Evolutionary conservation across 1,140 invertebrate genomes (phyloP), one percentile per base, ranked within the genome.

Genomic region (Zaprionus vittiger): DNA sequence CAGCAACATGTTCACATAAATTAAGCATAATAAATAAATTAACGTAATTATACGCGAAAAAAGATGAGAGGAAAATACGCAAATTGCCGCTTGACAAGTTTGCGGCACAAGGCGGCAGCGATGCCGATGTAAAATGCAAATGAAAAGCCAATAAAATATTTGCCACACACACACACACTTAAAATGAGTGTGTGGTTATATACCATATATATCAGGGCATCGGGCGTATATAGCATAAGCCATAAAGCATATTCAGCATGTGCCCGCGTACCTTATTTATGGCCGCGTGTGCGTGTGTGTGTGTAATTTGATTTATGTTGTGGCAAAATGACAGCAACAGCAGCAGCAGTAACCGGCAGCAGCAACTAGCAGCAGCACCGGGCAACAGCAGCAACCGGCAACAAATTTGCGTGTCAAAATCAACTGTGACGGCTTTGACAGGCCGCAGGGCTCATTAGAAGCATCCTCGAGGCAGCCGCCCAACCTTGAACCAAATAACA

Each of bases 381-480:
- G 62, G 28, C 38, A 62, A 9, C 31, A 55, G 56, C 24, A 47
- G 17, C 47, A 55, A n/a, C 15, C 41, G n/a, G 56, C 15, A 44
- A 71, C 63, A 72, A 80, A 87, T 87, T 87, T 87, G 80, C 77
- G 82, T 87, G 74, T 87, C 83, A 77, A 79, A 87, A 83, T 87
- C 83, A 87, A 87, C 75, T 83, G 84, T 77, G 84, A 89, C 83
- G 81, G 84, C 73, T 87, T 83, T 89, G 84, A 89, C 84, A 87
- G 64, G 62, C 76, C 81, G 83, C 80, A 62, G 75, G 70, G 77
- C 80, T 87, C 83, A 86, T 86, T 86, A 86, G 79, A 72, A 59
- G 22, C 59, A 70, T 52, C 37, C 71, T 47, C 44, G 47, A 34
- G 37, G 41, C 41, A 47, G 41, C 1, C n/a, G 5, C 14, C 17